A percentile compares a stretch with the other conserved stretches of the same genome.
Evolutionary conservation across 2,113 vertebrate species (phyloP).

Genomic region (Amia ocellicauda): DNA sequence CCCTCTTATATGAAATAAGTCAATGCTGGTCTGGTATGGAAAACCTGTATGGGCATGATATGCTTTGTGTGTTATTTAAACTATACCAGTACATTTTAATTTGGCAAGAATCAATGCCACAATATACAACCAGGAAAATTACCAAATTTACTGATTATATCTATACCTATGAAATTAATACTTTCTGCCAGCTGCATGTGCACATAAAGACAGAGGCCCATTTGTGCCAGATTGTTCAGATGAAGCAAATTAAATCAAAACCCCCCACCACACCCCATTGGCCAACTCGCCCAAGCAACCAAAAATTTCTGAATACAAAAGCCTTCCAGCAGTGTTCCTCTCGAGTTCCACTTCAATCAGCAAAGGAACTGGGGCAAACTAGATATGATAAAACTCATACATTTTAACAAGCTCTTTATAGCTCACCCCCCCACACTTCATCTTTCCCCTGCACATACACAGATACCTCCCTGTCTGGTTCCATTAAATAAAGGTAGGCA

Average conservation of each 20-base stretch:
- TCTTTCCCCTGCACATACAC: not conserved
- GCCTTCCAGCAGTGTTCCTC: not conserved
- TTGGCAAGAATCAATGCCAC: no score
- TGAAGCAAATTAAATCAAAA: not conserved
- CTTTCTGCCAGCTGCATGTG: no score
- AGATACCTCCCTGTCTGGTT: not conserved
- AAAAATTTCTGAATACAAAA: not conserved
- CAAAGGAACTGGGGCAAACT: not conserved
- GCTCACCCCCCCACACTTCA: not conserved
- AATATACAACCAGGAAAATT: no score
- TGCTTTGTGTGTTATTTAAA: no score
- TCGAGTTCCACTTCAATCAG: constrained; percentile 8
- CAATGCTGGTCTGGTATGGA: no score
- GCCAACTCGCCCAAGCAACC: not conserved
- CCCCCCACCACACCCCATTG: not conserved
- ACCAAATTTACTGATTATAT: no score
- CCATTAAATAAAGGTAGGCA: not conserved
- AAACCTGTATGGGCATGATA: no score
- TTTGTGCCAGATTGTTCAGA: no score
- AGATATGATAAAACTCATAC: constrained; percentile 18
- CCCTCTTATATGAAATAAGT: no score
- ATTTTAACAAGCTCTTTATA: constrained; percentile 5
- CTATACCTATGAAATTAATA: no score
- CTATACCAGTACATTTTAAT: no score
- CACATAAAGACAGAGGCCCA: no score